phyloP scores from a whole-genome alignment of 2,888 invertebrate genomes.

The Campaea margaritaria region DNA sequence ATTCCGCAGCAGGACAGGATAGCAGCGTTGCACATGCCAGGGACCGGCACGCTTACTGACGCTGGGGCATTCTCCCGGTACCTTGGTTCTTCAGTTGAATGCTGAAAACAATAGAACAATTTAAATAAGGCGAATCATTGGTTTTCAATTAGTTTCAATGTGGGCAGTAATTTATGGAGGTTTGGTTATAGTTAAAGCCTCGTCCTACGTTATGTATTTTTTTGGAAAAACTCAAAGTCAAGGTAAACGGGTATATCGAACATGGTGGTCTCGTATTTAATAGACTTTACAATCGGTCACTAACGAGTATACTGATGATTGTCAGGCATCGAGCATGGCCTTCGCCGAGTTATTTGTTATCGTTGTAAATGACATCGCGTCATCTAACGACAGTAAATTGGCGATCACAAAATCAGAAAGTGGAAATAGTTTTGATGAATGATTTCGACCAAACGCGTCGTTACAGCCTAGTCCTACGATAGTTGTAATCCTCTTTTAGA shows the following conservation, averaged over 20 bases:
- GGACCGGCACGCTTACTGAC: conserved; percentile 23
- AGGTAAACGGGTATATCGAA: not conserved
- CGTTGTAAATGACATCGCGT: conserved; percentile 29
- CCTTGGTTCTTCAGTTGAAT: conserved; percentile 44
- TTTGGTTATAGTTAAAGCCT: conserved; percentile 12
- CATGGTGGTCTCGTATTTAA: too few relatives aligned
- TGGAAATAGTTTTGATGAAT: conserved; percentile 36
- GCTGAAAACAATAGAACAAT: conserved; percentile 29
- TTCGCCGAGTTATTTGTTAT: conserved; percentile 15
- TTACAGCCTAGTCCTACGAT: not conserved
- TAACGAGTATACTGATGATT: not conserved
- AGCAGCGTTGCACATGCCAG: conserved; percentile 63
- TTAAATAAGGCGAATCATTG: not conserved
- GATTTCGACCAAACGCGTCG: conserved; percentile 10
- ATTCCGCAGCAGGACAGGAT: conserved; percentile 66
- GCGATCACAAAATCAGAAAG: conserved; percentile 48
- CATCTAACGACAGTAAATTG: conserved; percentile 34
- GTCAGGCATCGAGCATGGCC: not conserved
- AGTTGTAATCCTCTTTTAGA: not conserved
- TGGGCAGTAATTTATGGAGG: conserved; percentile 20
- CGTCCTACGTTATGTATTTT: conserved; percentile 12
- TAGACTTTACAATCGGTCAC: not conserved
- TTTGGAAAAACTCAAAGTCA: conserved; percentile 20
- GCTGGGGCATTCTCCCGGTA: conserved; percentile 17
- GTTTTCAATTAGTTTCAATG: not conserved